Conservation (phyloP, 2,113 vertebrate species). For the Cardinalis cardinalis region DNA sequence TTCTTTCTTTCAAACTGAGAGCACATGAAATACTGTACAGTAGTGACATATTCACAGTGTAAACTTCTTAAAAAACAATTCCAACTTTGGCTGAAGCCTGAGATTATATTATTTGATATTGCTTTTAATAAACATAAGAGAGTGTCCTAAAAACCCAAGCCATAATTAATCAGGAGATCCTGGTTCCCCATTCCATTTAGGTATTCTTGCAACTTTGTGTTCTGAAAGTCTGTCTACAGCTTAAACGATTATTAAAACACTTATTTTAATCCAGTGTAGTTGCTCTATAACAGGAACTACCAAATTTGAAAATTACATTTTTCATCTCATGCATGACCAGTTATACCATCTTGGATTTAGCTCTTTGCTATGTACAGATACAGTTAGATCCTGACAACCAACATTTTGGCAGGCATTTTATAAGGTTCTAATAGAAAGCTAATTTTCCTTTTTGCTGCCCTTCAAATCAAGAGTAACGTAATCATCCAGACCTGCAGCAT, state of each 20-base stretch:
- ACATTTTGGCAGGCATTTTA: not conserved
- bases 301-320: not conserved
- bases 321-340: not conserved
- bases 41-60: not conserved
- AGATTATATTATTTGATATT: not conserved
- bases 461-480: not conserved
- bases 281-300: not conserved
- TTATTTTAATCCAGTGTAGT: not conserved
- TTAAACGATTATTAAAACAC: not conserved
- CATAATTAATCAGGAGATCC: not conserved
- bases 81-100: not conserved
- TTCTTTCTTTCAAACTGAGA: not conserved
- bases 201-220: not conserved
- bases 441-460: not conserved
- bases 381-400: not conserved
- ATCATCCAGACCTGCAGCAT: not conserved
- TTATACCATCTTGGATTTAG: not conserved
- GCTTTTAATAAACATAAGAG: not conserved
- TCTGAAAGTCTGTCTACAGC: not conserved
- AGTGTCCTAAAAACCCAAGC: not conserved
- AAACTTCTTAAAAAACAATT: not conserved
- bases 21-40: not conserved
- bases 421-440: not conserved
- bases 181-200: not conserved
- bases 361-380: not conserved